These are phyloP conservation scores for Myioborus melanocephalus DNA, from an alignment of 2,797 vertebrate species.

Conservation along the genomic window DNA sequence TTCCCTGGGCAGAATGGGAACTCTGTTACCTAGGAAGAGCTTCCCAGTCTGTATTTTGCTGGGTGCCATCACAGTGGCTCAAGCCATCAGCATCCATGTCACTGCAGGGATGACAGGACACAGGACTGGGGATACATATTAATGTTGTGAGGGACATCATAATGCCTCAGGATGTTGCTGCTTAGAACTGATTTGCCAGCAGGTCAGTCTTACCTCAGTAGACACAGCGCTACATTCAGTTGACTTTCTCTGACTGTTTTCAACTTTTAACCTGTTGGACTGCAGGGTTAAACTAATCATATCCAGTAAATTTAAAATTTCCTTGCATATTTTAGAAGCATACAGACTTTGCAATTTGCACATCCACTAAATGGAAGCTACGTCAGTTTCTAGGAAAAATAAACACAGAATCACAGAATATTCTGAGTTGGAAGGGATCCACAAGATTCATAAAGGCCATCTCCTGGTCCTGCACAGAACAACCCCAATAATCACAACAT, in stretches of 20 bases:
- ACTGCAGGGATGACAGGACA: rapidly evolving
- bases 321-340: neutral
- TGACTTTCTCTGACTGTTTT: neutral
- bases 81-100: rapidly evolving
- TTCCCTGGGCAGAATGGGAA: neutral
- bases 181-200: neutral
- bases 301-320: neutral
- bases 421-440: neutral
- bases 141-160: neutral
- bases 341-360: neutral
- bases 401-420: neutral
- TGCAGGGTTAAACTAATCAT: neutral
- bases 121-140: neutral
- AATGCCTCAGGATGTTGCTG: neutral
- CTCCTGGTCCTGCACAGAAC: neutral
- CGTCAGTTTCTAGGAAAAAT: neutral
- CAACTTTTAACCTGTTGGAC: neutral
- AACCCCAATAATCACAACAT: neutral
- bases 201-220: neutral
- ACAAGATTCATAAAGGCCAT: neutral
- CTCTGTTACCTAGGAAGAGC: neutral
- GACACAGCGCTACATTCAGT: neutral
- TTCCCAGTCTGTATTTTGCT: neutral
- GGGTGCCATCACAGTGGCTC: neutral
- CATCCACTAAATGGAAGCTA: neutral